Conservation (phyloP, 2,113 vertebrate species). For the Stomatorhinus ivindoensis region DNA sequence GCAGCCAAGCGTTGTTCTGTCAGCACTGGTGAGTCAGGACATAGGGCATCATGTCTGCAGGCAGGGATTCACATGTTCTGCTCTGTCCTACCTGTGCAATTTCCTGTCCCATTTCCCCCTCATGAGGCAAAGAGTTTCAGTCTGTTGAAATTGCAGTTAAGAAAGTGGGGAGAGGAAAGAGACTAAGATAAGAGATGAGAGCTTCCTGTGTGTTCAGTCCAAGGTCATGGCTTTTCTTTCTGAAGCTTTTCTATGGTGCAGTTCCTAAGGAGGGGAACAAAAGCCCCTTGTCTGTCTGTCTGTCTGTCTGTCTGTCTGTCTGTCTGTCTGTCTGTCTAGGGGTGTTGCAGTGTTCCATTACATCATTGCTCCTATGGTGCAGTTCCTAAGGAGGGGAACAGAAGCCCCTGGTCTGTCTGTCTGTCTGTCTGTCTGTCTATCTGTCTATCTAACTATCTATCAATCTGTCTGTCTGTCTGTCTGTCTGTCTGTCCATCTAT, state of each 20-base stretch:
- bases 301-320: no score
- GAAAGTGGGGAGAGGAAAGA: slow-evolving; percentile 19
- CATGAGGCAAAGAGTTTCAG: neutral
- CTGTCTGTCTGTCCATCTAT: no score
- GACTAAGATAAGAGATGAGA: slow-evolving; percentile 23
- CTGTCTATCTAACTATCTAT: no score
- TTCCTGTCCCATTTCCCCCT: slow-evolving; percentile 31
- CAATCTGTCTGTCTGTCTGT: no score
- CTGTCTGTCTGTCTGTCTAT: no score
- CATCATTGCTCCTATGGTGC: no score
- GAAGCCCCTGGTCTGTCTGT: no score
- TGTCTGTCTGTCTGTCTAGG: no score
- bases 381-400: no score
- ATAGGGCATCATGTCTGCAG: slow-evolving; percentile 6
- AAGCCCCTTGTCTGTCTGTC: neutral
- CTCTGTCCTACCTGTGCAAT: slow-evolving; percentile 26
- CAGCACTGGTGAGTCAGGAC: slow-evolving; percentile 20
- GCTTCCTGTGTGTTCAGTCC: slow-evolving; percentile 24
- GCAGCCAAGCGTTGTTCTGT: slow-evolving; percentile 13
- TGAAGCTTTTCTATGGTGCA: neutral
- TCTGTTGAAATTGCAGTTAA: neutral
- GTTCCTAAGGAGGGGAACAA: neutral
- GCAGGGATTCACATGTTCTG: neutral
- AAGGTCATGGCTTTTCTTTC: neutral
- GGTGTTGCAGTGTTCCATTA: no score